These are phyloP conservation scores for Butorides virescens DNA, from an alignment of 2,113 vertebrate species.

Conservation along the genomic window DNA sequence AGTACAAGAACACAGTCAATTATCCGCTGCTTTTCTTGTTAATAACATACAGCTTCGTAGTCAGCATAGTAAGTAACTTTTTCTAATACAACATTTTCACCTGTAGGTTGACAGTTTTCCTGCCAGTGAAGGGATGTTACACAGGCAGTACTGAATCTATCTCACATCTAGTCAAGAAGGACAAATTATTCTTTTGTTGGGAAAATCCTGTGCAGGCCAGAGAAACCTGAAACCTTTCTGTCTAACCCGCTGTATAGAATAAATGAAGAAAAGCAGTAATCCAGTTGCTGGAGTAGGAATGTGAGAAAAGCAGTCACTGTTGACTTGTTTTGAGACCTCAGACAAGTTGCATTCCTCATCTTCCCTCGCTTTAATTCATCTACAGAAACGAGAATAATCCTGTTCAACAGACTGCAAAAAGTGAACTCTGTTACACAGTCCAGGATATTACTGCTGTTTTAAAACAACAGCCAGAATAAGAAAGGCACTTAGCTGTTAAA, in stretches of 20 bases:
- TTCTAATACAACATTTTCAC: conserved; percentile 1
- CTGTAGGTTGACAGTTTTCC: background rate
- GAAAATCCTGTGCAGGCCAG: background rate
- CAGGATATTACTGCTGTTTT: background rate
- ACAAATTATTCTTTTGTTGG: conserved; percentile 1
- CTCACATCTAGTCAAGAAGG: background rate
- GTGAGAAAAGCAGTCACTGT: background rate
- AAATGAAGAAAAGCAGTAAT: background rate
- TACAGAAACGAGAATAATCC: background rate
- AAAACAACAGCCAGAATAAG: background rate
- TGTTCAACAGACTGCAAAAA: background rate
- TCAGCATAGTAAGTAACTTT: conserved; percentile 88
- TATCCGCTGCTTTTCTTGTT: conserved; percentile 83
- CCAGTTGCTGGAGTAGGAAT: background rate
- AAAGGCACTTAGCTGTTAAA: background rate
- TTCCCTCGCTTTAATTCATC: background rate
- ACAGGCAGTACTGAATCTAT: background rate
- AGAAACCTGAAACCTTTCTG: background rate
- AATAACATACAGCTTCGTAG: conserved; percentile 88
- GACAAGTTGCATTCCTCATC: background rate
- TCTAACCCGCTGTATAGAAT: background rate
- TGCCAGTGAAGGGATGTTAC: background rate
- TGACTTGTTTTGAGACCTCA: background rate
- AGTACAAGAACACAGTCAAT: conserved; percentile 86
- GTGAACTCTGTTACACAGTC: background rate